A percentile compares a stretch with the other conserved stretches of the same genome.
Conservation (phyloP, 2,113 vertebrate species). For the Gobiocypris rarus region DNA sequence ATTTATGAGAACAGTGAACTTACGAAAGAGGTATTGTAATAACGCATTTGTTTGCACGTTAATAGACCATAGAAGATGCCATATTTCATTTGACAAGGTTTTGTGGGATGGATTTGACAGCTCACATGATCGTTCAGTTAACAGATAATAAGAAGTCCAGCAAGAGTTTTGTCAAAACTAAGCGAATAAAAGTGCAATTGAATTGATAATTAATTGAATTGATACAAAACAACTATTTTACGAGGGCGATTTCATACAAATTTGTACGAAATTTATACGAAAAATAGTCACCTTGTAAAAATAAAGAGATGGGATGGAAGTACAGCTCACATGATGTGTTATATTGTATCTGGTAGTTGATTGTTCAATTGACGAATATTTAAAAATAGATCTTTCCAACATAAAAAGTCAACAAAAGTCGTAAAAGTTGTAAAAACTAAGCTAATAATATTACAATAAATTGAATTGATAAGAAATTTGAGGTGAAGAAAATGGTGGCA, state of each 20-base stretch:
- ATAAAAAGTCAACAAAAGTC: too few relatives aligned
- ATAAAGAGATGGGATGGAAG: too few relatives aligned
- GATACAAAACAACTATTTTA: neutral
- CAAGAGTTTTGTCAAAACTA: neutral
- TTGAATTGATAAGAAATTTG: neutral
- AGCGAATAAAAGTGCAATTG: neutral
- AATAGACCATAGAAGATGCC: neutral
- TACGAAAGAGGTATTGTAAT: constrained; percentile 76
- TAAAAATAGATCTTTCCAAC: too few relatives aligned
- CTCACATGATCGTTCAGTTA: neutral
- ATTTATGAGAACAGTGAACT: constrained; percentile 84
- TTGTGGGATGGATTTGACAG: too few relatives aligned
- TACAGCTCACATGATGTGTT: too few relatives aligned
- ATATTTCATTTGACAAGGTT: neutral
- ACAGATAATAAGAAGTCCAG: neutral
- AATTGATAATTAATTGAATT: neutral
- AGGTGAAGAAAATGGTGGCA: neutral
- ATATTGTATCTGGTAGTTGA: too few relatives aligned
- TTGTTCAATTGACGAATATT: too few relatives aligned
- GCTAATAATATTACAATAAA: neutral
- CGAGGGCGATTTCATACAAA: neutral
- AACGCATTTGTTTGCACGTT: neutral
- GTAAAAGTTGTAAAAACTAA: neutral
- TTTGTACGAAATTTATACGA: neutral
- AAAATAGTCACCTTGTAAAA: too few relatives aligned